These are phyloP conservation scores for Thera britannica DNA, from an alignment of 2,888 invertebrate genomes.

Conservation along the genomic window DNA sequence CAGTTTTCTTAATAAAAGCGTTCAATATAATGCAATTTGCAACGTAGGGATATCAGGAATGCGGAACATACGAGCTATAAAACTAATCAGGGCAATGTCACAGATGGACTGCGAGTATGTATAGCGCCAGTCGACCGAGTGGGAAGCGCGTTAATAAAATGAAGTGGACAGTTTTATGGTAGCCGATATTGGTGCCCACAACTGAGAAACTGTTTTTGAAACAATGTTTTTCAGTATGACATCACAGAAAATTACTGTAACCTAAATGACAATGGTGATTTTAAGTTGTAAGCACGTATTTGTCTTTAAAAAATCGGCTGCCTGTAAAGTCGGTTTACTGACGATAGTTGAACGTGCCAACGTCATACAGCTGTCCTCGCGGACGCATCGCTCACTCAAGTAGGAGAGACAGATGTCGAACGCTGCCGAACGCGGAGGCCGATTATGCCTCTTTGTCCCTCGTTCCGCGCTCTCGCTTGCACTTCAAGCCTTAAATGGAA, in stretches of 20 bases:
- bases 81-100: conserved; percentile 38
- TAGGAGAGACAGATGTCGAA: too few relatives aligned
- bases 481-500: too few relatives aligned
- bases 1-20: not conserved
- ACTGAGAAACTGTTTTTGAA: not conserved
- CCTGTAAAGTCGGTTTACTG: too few relatives aligned
- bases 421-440: too few relatives aligned
- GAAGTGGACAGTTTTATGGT: conserved; percentile 19
- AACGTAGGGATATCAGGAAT: conserved; percentile 17
- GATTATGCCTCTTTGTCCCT: too few relatives aligned
- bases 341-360: too few relatives aligned
- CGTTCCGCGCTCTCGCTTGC: too few relatives aligned
- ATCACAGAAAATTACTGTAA: not conserved
- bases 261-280: too few relatives aligned
- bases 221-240: conserved; percentile 1
- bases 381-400: too few relatives aligned
- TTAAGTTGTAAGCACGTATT: too few relatives aligned
- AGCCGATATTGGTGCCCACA: conserved; percentile 1
- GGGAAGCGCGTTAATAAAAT: conserved; percentile 26
- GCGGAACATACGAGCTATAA: conserved; percentile 30
- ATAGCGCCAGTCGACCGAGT: conserved; percentile 10
- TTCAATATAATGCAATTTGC: conserved; percentile 15
- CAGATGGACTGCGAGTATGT: conserved; percentile 19
- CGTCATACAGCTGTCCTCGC: too few relatives aligned
- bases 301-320: too few relatives aligned